A percentile compares a stretch with the other conserved stretches of the same genome.
Evolutionary conservation across 2,888 invertebrate genomes (phyloP).

Genomic region (Flexamia atlantica): DNA sequence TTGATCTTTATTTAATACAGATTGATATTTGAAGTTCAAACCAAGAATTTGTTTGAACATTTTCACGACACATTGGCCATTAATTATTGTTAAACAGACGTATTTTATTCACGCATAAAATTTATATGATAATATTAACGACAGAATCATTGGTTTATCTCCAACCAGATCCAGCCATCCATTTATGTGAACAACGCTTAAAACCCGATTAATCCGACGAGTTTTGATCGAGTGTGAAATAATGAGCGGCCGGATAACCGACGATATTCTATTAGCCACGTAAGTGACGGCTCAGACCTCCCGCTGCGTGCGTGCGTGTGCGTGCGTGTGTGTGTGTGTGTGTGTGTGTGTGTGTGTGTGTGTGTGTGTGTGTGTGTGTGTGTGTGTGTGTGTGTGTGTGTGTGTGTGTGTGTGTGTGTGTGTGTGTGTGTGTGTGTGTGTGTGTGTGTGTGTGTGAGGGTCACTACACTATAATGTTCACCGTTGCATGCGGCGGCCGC

Average conservation of each 20-base stretch:
- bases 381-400: neutral
- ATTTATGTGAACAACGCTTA: neutral
- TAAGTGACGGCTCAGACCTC: neutral
- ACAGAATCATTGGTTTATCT: neutral
- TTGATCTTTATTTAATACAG: too few species aligned
- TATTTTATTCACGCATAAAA: too few species aligned
- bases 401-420: neutral
- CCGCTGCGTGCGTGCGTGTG: too few species aligned
- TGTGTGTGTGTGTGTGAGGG: neutral
- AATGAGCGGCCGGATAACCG: slow-evolving; percentile 14
- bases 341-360: neutral
- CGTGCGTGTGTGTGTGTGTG: neutral
- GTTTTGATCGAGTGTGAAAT: slow-evolving; percentile 20
- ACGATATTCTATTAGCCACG: neutral
- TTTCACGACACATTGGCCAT: too few species aligned
- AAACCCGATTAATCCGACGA: neutral
- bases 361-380: neutral
- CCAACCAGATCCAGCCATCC: neutral
- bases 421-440: neutral
- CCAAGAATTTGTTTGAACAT: too few species aligned
- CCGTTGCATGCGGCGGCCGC: neutral
- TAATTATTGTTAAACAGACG: too few species aligned
- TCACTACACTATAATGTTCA: slow-evolving; percentile 6
- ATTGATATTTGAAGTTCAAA: too few species aligned
- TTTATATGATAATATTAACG: too few species aligned